Base-by-base conservation (phyloP, 1,140 invertebrate genomes). In the Octopus sinensis region DNA sequence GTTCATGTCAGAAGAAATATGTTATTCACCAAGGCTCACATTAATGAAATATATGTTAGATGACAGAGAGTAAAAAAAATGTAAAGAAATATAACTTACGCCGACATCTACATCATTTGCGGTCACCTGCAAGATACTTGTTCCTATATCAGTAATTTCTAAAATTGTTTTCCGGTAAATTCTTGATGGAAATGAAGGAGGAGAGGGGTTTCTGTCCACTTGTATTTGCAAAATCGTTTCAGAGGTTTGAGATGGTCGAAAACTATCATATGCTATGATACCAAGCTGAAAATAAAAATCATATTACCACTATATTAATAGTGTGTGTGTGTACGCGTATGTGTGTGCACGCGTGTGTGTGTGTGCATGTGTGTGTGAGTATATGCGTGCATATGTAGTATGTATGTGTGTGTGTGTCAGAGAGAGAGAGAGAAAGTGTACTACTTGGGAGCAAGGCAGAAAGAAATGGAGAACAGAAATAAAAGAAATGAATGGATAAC, bases 241-340 rank as follows among this genome's bases (percentile, higher is more conserved):
- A 0, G 95, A 95, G 4, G 94, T 95, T 78, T 97, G 91, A 84
- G 95, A 94, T 0, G 96, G 96, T 53, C 96, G 94, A 0, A 95
- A 96, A 84, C 95, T 92, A 88, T 98, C 96, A 87, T 95, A 96
- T 0, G 95, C 96, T 83, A 94, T 93, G 0, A 98, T 93, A 88
- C 96, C 95, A 81, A 97, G 85, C 88, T 90, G 80, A 76, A 83
- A 82, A 75, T 23, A 77, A 77, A 43, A 76, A 10, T n/a, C 4
- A 9, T 30, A 4, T 5, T 52, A 30, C 13, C 76, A 4, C 4
- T 43, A 43, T 43, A 43, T 43, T 43, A 43, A 43, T 43, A 43
- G 30, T 43, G 30, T 43, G 30, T 43, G 30, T 43, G 30, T 43
- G 30, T 43, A 2, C 2, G 30, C 2, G 30, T 43, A 2, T 43